A percentile compares a stretch with the other conserved stretches of the same genome.
Conservation (phyloP, 2,888 invertebrate species). For the Rhopalosiphum nymphaeae region DNA sequence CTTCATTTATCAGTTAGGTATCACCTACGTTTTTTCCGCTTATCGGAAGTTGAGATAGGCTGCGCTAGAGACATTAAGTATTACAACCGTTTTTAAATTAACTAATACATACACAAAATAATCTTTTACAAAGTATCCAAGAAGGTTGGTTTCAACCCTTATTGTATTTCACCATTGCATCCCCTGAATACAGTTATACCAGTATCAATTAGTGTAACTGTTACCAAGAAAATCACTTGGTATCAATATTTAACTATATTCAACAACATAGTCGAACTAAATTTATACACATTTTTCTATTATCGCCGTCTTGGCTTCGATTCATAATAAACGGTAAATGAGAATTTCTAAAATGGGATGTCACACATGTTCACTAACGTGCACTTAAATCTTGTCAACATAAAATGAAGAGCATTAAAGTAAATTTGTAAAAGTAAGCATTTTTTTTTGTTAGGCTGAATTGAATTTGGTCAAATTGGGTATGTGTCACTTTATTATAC, state of each 20-base stretch:
- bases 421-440: not conserved
- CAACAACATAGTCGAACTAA: conserved; percentile 15
- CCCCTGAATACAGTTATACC: not conserved
- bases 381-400: conserved; percentile 25
- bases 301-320: conserved; percentile 31
- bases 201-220: not conserved
- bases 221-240: not conserved
- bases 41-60: too few relatives aligned
- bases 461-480: not conserved
- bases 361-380: conserved; percentile 43
- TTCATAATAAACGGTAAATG: conserved; percentile 10
- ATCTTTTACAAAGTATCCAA: not conserved
- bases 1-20: too few relatives aligned
- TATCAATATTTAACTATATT: not conserved
- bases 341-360: conserved; percentile 45
- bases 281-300: conserved; percentile 26
- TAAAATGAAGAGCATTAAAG: conserved; percentile 9
- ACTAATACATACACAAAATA: not conserved
- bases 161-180: not conserved
- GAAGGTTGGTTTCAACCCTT: not conserved
- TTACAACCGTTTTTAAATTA: not conserved
- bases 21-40: too few relatives aligned
- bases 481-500: not conserved
- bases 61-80: not conserved
- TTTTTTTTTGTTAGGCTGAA: not conserved